Base-by-base conservation (phyloP, 1,140 invertebrate species). In the Drosophila pachea region DNA sequence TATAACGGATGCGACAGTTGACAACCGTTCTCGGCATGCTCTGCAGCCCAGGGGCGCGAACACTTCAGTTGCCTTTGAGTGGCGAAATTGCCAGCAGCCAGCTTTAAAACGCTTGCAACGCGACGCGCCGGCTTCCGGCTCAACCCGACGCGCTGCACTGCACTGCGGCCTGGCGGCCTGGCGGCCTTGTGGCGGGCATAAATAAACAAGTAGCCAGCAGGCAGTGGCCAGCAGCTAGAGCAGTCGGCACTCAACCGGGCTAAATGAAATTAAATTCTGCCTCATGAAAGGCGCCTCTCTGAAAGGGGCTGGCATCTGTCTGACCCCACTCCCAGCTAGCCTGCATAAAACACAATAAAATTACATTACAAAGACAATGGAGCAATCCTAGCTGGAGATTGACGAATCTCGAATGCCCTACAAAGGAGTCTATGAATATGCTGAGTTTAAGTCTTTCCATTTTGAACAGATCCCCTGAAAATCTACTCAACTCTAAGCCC, bases 31-130 rank as follows among this genome's bases (percentile, higher is more conserved):
- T 48, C 61, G 59, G 68, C 68, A 36, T 45, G 76, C 81, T 67
- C 1, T 7, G 11, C 12, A n/a, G 9, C 4, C 1, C 11, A 7
- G 48, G 14, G 68, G 61, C 31, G 47, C 72, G 70, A 82, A 72
- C 78, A 78, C 73, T 74, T 76, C 66, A 77, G 74, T 82, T 74
- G 62, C 55, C 62, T 67, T 74, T 61, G 61, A 81, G 68, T 69
- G 73, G 42, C 61, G 35, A 58, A 59, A 74, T 67, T 60, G 76
- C 35, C 62, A 56, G 60, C 29, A 53, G 49, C 7, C 60, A 43
- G 43, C 35, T 33, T 47, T 35, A 45, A 32, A 12, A 48, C 22
- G 48, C 31, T 40, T 40, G 32, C 43, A 49, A 4, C 16, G 61
- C 55, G 45, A 40, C 36, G 14, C 11, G 33, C 7, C 50, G 53